phyloP scores from a whole-genome alignment of 2,888 invertebrate species.

The Polydrusus tereticollis region DNA sequence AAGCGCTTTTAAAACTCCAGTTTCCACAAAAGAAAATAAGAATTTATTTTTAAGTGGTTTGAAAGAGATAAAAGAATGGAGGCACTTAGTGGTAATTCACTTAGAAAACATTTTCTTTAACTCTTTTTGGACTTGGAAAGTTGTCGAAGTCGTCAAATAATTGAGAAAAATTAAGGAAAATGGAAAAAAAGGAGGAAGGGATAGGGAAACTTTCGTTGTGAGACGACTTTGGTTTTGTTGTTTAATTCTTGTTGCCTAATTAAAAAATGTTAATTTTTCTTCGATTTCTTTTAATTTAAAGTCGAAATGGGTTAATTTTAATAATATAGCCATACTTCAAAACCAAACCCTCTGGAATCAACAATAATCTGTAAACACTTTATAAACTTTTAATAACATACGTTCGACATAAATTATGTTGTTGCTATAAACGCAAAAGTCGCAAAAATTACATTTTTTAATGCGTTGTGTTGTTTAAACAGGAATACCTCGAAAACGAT shows the following conservation, averaged over 20 bases:
- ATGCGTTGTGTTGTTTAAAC: no score
- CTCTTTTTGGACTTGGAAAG: slow-evolving; percentile 55
- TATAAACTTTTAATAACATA: no score
- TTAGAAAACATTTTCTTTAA: slow-evolving; percentile 58
- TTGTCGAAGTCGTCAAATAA: slow-evolving; percentile 55
- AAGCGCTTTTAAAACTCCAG: slow-evolving; percentile 41
- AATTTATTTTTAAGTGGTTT: slow-evolving; percentile 51
- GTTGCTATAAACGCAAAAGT: no score
- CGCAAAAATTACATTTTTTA: no score
- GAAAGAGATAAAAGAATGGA: slow-evolving; percentile 50
- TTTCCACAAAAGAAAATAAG: slow-evolving; percentile 49
- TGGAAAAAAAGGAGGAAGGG: slow-evolving; percentile 31
- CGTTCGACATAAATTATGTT: no score
- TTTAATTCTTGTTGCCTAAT: not conserved
- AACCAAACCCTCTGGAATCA: no score
- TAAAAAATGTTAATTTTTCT: not conserved
- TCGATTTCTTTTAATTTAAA: not conserved
- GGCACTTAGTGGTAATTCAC: slow-evolving; percentile 51
- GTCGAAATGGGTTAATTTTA: no score
- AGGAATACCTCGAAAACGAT: no score
- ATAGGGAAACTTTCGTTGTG: slow-evolving; percentile 15
- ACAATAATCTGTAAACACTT: no score
- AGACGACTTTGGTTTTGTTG: not conserved
- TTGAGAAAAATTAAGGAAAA: slow-evolving; percentile 45
- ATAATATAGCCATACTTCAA: no score